Evolutionary conservation across 2,888 invertebrate genomes (phyloP).

Genomic region (Keiferia lycopersicella): DNA sequence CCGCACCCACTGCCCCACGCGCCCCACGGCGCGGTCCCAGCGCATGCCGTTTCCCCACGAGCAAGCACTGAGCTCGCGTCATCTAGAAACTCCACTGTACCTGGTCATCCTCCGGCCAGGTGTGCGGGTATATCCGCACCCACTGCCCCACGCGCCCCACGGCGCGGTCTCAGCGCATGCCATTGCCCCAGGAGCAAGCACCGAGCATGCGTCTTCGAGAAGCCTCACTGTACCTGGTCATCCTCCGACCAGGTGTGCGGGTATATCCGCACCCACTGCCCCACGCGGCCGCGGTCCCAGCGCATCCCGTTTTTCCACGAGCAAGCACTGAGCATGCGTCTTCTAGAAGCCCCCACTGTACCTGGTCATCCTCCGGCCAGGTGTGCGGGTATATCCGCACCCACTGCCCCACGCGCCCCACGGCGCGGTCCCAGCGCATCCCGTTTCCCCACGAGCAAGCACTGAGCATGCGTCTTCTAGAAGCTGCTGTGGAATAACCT

Average conservation of each 20-base stretch:
- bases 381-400: slow-evolving; percentile 86
- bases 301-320: slow-evolving; percentile 87
- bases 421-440: slow-evolving; percentile 84
- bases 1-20: slow-evolving; percentile 66
- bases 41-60: no score
- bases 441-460: slow-evolving; percentile 86
- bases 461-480: slow-evolving; percentile 44
- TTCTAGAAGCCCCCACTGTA: slow-evolving; percentile 65
- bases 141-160: no score
- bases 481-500: slow-evolving; percentile 67
- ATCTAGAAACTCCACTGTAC: no score
- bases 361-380: slow-evolving; percentile 62
- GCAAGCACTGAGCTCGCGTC: no score
- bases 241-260: no score
- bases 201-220: no score
- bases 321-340: slow-evolving; percentile 50
- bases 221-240: no score
- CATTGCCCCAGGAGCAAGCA: no score
- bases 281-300: slow-evolving; percentile 75
- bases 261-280: no score
- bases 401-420: slow-evolving; percentile 87
- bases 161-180: no score
- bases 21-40: slow-evolving; percentile 63
- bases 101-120: no score
- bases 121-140: no score